phyloP scores from a whole-genome alignment of 2,797 vertebrate genomes.

The Graptemys geographica region DNA sequence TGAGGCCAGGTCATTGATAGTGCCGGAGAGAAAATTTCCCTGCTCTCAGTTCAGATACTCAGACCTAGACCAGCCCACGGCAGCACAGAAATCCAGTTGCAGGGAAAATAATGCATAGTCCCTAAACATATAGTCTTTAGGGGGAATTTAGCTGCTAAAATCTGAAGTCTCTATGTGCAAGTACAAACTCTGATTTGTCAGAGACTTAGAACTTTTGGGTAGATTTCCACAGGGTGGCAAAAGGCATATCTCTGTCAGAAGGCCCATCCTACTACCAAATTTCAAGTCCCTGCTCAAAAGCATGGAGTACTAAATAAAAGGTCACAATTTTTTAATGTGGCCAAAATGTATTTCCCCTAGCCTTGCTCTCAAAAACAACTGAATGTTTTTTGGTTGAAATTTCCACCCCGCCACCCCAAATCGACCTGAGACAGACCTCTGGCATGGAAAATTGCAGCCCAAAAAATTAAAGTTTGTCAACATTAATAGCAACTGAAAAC shows the following conservation, averaged over 20 bases:
- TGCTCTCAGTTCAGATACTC: not conserved
- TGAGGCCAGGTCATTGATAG: not conserved
- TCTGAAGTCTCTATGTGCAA: not conserved
- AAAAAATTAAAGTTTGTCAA: too few species aligned
- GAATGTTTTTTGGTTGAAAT: not conserved
- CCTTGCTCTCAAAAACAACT: not conserved
- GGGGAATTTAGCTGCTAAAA: not conserved
- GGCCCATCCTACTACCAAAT: not conserved
- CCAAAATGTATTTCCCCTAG: not conserved
- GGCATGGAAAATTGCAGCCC: too few species aligned
- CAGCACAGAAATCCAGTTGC: not conserved
- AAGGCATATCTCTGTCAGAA: not conserved
- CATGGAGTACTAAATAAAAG: not conserved
- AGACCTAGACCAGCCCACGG: too few species aligned
- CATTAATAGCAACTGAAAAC: too few species aligned
- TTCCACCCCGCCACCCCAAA: too few species aligned
- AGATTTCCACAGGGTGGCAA: not conserved
- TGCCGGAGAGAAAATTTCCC: not conserved
- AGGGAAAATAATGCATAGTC: too few species aligned
- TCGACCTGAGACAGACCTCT: too few species aligned
- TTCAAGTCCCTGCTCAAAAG: not conserved
- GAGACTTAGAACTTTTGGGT: not conserved
- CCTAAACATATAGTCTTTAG: not conserved
- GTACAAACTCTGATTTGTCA: not conserved
- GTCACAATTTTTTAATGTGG: too few species aligned